Evolutionary conservation across 2,888 invertebrate species (phyloP).

Genomic region (Allophyes oxyacanthae): DNA sequence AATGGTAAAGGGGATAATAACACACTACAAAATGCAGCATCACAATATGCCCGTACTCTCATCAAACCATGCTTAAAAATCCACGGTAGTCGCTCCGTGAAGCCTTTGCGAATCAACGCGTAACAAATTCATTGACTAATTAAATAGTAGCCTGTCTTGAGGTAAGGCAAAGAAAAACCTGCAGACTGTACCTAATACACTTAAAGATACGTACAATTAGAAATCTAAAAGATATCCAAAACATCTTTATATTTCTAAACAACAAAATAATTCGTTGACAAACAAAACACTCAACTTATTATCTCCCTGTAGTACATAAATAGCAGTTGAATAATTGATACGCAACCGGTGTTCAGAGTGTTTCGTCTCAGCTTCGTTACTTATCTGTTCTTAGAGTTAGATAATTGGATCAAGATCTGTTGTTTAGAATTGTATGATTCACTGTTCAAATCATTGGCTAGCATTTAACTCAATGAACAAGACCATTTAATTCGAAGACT

Average conservation of each 20-base stretch:
- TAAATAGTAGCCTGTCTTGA: too few species aligned
- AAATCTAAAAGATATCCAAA: too few species aligned
- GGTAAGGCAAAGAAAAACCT: too few species aligned
- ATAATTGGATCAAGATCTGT: slow-evolving; percentile 81
- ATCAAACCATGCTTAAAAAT: too few species aligned
- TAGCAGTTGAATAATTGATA: slow-evolving; percentile 69
- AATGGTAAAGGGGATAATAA: too few species aligned
- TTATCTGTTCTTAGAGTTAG: slow-evolving; percentile 74
- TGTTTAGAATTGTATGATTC: slow-evolving; percentile 64
- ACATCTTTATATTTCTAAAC: not conserved
- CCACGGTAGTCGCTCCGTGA: too few species aligned
- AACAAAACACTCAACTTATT: slow-evolving; percentile 30
- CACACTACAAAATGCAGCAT: too few species aligned
- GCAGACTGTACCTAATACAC: too few species aligned
- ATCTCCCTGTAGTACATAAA: slow-evolving; percentile 48
- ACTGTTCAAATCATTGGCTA: slow-evolving; percentile 32
- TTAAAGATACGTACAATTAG: too few species aligned
- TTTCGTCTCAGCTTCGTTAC: slow-evolving; percentile 70
- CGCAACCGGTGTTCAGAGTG: slow-evolving; percentile 61
- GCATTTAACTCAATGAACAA: slow-evolving; percentile 5
- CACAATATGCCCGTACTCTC: too few species aligned
- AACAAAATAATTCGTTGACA: slow-evolving; percentile 7
- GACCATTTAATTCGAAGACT: not conserved
- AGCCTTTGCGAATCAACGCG: too few species aligned
- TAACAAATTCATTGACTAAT: too few species aligned